Conservation (phyloP, 1,140 invertebrate species). For the Rhynchophorus ferrugineus region DNA sequence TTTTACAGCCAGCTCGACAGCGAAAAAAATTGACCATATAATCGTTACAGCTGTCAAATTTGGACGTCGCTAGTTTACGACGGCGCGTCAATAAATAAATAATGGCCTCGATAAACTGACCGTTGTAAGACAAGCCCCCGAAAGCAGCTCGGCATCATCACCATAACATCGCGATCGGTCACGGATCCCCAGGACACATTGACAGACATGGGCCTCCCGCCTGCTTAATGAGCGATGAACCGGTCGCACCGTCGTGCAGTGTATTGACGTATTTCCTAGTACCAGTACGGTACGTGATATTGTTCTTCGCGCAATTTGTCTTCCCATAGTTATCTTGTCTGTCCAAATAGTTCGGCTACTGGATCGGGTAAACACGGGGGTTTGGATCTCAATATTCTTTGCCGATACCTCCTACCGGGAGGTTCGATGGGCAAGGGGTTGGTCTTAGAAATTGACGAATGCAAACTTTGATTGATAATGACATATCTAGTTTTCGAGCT, state of each 20-base stretch:
- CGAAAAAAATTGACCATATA: no score
- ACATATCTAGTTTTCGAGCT: no score
- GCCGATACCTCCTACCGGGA: no score
- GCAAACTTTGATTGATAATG: no score
- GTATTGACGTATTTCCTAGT: not conserved
- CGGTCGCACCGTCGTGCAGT: not conserved
- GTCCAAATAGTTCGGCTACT: not conserved
- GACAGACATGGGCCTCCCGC: not conserved
- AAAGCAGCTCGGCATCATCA: not conserved
- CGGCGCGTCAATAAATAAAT: not conserved
- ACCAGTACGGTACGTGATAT: not conserved
- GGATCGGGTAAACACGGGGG: not conserved
- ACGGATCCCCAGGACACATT: not conserved
- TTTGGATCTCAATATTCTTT: no score
- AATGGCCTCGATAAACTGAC: not conserved
- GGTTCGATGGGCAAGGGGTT: no score
- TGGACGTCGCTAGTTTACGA: no score
- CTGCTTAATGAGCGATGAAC: not conserved
- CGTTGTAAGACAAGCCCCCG: not conserved
- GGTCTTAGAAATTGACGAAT: no score
- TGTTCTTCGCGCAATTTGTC: not conserved
- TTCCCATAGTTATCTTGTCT: not conserved
- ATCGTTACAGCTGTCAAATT: no score
- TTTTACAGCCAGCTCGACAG: no score
- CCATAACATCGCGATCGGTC: not conserved